Percentiles rank a stretch among this genome's conserved stretches.
Conservation (phyloP, 1,140 invertebrate genomes). For the Lepidurus arcticus region DNA sequence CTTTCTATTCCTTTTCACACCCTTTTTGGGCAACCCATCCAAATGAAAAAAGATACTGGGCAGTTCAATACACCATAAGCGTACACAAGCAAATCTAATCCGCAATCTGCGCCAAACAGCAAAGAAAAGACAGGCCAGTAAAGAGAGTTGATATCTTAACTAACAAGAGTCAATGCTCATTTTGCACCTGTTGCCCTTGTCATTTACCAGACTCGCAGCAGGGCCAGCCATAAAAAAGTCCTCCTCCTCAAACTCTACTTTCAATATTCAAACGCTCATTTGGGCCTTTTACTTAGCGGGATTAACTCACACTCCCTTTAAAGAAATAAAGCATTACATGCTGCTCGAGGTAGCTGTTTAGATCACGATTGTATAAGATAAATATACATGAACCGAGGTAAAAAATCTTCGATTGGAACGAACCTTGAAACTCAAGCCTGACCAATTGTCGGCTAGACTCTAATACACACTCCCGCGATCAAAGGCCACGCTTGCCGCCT, state of each 20-base stretch:
- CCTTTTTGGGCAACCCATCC: neutral
- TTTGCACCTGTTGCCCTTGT: neutral
- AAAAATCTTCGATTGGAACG: no score
- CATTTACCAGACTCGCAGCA: neutral
- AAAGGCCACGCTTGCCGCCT: neutral
- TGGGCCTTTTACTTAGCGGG: no score
- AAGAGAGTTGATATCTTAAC: neutral
- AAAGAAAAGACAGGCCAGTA: neutral
- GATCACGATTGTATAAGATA: no score
- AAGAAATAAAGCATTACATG: no score
- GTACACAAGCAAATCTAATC: neutral
- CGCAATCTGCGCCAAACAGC: neutral
- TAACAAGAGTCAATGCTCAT: neutral
- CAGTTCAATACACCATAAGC: neutral
- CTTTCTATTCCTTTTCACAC: neutral
- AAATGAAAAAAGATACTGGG: neutral
- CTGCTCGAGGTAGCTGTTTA: no score
- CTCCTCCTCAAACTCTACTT: no score
- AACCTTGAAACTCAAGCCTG: no score
- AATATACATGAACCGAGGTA: no score
- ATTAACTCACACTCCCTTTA: no score
- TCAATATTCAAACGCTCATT: no score
- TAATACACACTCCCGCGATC: neutral
- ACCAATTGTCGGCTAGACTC: no score
- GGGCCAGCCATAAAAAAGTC: no score